Evolutionary conservation across 2,888 invertebrate genomes (phyloP).

Genomic region (Melangyna quadrimaculata): DNA sequence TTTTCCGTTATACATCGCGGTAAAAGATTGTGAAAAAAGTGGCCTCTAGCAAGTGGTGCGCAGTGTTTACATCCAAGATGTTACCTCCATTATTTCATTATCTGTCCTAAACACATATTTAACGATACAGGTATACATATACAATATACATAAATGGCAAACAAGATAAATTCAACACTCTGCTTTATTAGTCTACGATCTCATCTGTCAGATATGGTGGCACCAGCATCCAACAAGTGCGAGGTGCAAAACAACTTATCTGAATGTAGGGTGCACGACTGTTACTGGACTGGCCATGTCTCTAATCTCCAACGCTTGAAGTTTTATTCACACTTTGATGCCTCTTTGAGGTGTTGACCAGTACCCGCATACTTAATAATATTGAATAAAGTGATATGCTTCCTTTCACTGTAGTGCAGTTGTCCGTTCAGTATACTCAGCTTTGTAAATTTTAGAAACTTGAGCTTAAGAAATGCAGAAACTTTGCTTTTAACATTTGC

Average conservation of each 20-base stretch:
- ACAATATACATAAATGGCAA: not conserved
- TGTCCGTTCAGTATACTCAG: not conserved
- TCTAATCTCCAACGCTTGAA: not conserved
- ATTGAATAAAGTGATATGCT: not conserved
- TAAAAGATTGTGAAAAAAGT: no score
- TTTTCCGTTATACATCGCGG: no score
- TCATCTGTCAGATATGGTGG: not conserved
- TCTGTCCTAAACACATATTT: no score
- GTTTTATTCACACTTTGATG: slow-evolving; percentile 1
- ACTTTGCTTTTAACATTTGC: not conserved
- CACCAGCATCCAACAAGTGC: not conserved
- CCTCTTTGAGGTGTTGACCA: slow-evolving; percentile 5
- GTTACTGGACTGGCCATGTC: not conserved
- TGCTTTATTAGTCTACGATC: not conserved
- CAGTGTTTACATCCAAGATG: not conserved
- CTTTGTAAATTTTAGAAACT: not conserved
- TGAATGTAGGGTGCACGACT: slow-evolving; percentile 9
- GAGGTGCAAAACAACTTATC: not conserved
- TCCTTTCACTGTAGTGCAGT: not conserved
- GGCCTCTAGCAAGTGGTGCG: no score
- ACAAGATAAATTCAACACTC: not conserved
- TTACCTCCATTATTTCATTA: not conserved
- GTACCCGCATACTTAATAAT: not conserved
- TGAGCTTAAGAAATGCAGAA: not conserved
- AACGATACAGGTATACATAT: no score